Evolutionary conservation across 2,797 vertebrate genomes (phyloP).

Genomic region (Crocidura indochinensis): DNA sequence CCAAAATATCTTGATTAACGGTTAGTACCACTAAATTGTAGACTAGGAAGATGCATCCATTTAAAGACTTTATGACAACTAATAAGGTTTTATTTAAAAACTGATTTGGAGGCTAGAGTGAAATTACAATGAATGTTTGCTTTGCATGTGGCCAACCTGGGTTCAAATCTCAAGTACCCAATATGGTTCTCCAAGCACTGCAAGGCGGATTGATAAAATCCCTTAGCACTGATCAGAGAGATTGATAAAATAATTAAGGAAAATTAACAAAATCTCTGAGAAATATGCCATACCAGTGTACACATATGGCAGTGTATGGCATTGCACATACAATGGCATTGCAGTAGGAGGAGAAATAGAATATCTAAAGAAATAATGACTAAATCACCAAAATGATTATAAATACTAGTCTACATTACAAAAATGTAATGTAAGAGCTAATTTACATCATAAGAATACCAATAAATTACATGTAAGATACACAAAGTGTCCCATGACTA

Average conservation of each 20-base stretch:
- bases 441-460: not conserved
- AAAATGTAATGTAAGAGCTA: too few relatives aligned
- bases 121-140: too few relatives aligned
- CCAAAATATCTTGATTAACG: not conserved
- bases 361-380: not conserved
- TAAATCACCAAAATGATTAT: not conserved
- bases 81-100: constrained; percentile 43
- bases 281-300: not conserved
- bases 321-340: not conserved
- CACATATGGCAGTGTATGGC: too few relatives aligned
- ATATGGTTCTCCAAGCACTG: too few relatives aligned
- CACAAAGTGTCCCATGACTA: not conserved
- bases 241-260: not conserved
- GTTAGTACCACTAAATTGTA: not conserved
- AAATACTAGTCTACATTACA: not conserved
- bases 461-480: not conserved
- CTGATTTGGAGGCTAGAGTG: not conserved
- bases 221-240: too few relatives aligned
- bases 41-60: not conserved
- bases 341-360: not conserved
- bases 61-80: constrained; percentile 9
- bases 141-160: too few relatives aligned
- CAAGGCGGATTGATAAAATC: not conserved
- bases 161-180: too few relatives aligned
- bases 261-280: not conserved